Base-by-base conservation (phyloP, 64 coral and sea anemone species). In the Montipora sp. region DNA sequence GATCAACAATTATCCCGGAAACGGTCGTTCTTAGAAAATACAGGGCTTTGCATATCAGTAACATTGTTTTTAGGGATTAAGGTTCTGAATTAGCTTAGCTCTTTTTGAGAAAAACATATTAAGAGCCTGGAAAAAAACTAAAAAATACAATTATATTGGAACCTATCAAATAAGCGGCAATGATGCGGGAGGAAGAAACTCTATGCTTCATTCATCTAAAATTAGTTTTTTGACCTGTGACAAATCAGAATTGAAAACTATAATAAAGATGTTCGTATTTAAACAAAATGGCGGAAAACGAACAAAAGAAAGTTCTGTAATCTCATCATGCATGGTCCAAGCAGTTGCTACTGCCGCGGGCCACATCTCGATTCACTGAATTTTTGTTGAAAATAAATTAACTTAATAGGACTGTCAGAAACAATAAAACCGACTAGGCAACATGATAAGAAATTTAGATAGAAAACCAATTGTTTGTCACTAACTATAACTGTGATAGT, bases 1-100 rank as follows among this genome's bases (percentile, higher is more conserved):
- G 15, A 70, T 85, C 24, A 9, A 19, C 47, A 66, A 83, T 67
- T 50, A 50, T 19, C 45, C 82, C 82, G 82, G 46, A 85, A 78
- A 78, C 75, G 75, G 75, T 78, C 9, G 44, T 16, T 8, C 49
- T 48, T 76, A 8, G 44, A 18, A 78, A 4, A 78, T 22, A 57
- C 53, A 57, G 53, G 53, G 53, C 53, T 57, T 57, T 8, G 36
- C 36, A 36, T 36, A 36, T 36, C 2, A 36, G 11, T 66, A 71
- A 36, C 15, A 48, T 49, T 19, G 44, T 20, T 67, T 84, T 61
- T 18, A 6, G 15, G 18, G 14, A 45, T 5, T 48, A 16, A 84
- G 19, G 48, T 18, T 50, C 49, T 85, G 14, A 71, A 70, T 15
- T 58, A 8, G 45, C 61, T 19, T 18, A 22, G 16, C 24, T 43